Conservation (phyloP, 1,140 invertebrate species). For the Aphelenchoides fujianensis region DNA sequence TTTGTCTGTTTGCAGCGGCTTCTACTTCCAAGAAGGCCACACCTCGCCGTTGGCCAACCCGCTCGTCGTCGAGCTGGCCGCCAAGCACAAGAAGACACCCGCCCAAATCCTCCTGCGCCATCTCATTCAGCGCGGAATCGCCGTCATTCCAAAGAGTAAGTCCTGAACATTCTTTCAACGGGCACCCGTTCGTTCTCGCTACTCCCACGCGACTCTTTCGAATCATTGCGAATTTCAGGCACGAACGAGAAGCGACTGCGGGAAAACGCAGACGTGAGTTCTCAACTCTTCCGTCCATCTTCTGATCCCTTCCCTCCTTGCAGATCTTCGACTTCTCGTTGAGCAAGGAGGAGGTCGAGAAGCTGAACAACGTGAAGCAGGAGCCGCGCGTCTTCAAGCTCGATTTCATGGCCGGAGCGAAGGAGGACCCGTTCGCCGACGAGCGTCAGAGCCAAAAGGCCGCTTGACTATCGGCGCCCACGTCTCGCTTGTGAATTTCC, state of each 20-base stretch:
- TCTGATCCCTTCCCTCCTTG: background rate
- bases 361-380: background rate
- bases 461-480: no score
- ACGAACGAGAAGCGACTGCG: conserved; percentile 59
- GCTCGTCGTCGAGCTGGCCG: conserved; percentile 67
- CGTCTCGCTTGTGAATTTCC: no score
- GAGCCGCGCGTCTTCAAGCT: background rate
- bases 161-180: no score
- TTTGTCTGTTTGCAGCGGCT: background rate
- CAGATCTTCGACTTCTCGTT: conserved; percentile 7
- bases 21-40: conserved; percentile 1
- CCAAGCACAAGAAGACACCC: conserved; percentile 67
- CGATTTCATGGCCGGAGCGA: background rate
- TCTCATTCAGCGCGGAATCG: conserved; percentile 55
- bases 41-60: conserved; percentile 66
- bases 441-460: conserved; percentile 6
- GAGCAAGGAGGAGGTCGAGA: background rate
- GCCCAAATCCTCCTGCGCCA: conserved; percentile 67
- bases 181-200: no score
- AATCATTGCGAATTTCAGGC: no score
- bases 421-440: background rate
- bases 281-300: background rate
- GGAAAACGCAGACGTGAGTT: conserved; percentile 53
- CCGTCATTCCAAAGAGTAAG: conserved; percentile 64
- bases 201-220: no score